Percentiles rank a stretch among this genome's conserved stretches.
phyloP scores from a whole-genome alignment of 2,888 invertebrate genomes.

The Taphrorychus bicolor region DNA sequence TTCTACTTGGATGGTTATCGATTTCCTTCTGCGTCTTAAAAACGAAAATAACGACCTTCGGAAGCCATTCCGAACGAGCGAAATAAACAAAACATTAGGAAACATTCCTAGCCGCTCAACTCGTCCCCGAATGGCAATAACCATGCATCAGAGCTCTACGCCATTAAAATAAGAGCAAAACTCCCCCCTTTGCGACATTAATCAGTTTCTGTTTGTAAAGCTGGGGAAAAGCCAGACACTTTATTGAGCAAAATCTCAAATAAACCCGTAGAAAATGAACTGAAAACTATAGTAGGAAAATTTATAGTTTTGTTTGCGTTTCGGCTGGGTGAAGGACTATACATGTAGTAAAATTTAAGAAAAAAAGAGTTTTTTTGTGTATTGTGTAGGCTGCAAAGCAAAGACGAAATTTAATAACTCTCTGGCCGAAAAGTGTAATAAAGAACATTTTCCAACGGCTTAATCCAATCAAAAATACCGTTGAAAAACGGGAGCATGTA shows the following conservation, averaged over 20 bases:
- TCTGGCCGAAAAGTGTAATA: not conserved
- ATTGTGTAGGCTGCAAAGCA: not conserved
- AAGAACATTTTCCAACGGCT: slow-evolving; percentile 41
- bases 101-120: slow-evolving; percentile 1
- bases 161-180: slow-evolving; percentile 36
- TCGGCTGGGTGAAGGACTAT: slow-evolving; percentile 21
- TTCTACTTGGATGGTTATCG: too few relatives aligned
- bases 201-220: slow-evolving; percentile 49
- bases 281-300: slow-evolving; percentile 58
- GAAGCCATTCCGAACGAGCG: slow-evolving; percentile 12
- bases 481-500: slow-evolving; percentile 43
- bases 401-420: not conserved
- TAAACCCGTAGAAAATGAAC: slow-evolving; percentile 58
- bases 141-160: slow-evolving; percentile 11
- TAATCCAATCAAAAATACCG: slow-evolving; percentile 44
- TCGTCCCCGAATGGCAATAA: not conserved
- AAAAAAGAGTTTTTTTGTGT: too few relatives aligned
- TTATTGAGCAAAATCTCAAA: slow-evolving; percentile 54
- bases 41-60: not conserved
- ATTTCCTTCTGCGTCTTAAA: slow-evolving; percentile 29
- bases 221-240: slow-evolving; percentile 50
- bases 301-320: slow-evolving; percentile 61
- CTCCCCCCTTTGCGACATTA: slow-evolving; percentile 40
- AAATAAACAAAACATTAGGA: slow-evolving; percentile 4
- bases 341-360: too few relatives aligned